Conservation (phyloP, 2,888 invertebrate genomes). For the Nematopogon swammerdamellus region DNA sequence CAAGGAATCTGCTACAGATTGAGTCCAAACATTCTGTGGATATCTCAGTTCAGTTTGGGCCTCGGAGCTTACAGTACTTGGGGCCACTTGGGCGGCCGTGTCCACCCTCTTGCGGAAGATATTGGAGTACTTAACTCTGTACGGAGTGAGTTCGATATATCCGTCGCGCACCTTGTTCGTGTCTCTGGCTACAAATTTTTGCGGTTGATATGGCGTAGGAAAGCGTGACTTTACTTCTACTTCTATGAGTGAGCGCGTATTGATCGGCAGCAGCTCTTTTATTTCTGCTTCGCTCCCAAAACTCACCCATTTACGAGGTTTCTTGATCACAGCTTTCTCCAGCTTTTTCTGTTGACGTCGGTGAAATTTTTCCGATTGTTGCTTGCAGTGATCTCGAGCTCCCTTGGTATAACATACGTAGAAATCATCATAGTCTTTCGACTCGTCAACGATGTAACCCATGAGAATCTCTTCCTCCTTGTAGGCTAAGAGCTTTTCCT, state of each 20-base stretch:
- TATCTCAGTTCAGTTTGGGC: conserved; percentile 68
- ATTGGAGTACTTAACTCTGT: conserved; percentile 54
- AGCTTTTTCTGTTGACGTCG: conserved; percentile 55
- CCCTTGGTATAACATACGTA: conserved; percentile 61
- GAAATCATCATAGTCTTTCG: conserved; percentile 63
- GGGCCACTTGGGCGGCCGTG: conserved; percentile 55
- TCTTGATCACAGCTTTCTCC: conserved; percentile 55
- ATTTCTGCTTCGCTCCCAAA: conserved; percentile 67
- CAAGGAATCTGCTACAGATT: conserved; percentile 49
- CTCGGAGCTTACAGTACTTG: conserved; percentile 33
- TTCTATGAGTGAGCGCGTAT: conserved; percentile 58
- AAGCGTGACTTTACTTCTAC: conserved; percentile 66
- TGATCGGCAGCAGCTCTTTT: conserved; percentile 44
- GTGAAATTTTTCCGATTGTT: conserved; percentile 49
- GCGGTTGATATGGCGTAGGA: conserved; percentile 42
- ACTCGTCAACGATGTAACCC: conserved; percentile 65
- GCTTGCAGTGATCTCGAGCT: conserved; percentile 51
- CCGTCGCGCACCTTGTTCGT: conserved; percentile 63
- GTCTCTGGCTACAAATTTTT: conserved; percentile 50
- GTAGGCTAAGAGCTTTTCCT: conserved; percentile 33
- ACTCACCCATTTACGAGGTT: conserved; percentile 54
- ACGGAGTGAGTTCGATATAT: conserved; percentile 62
- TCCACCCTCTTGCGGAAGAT: conserved; percentile 57
- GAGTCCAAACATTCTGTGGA: conserved; percentile 67
- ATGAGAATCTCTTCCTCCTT: conserved; percentile 49